A percentile compares a stretch with the other conserved stretches of the same genome.
Evolutionary conservation across 1,140 invertebrate genomes (phyloP).

Genomic region (Aphelenchoides fujianensis): DNA sequence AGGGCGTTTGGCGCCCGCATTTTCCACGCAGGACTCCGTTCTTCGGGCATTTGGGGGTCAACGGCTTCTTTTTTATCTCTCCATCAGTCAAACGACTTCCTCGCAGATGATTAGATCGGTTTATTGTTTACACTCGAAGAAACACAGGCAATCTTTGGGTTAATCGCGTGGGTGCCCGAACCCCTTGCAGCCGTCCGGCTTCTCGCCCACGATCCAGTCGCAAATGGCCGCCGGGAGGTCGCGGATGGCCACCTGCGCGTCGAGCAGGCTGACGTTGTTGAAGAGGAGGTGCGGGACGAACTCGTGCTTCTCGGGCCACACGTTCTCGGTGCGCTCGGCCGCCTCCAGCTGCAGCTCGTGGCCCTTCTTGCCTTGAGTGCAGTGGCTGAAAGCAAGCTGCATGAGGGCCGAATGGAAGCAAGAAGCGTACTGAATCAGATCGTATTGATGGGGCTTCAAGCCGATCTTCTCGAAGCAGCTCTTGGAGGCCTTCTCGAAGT

Average conservation of each 20-base stretch:
- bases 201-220: constrained; percentile 1
- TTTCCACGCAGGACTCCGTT: too few relatives aligned
- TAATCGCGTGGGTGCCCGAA: too few relatives aligned
- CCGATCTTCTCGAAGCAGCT: constrained; percentile 24
- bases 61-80: too few relatives aligned
- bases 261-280: constrained; percentile 21
- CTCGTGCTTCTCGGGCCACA: constrained; percentile 24
- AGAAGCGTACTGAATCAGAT: constrained; percentile 25
- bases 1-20: too few relatives aligned
- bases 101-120: too few relatives aligned
- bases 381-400: constrained; percentile 31
- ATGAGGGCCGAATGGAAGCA: too few relatives aligned
- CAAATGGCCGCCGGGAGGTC: constrained; percentile 11
- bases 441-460: constrained; percentile 13
- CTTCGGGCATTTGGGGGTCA: too few relatives aligned
- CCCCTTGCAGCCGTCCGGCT: constrained; percentile 2
- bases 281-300: constrained; percentile 23
- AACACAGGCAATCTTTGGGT: too few relatives aligned
- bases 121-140: too few relatives aligned
- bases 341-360: constrained; percentile 8
- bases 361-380: constrained; percentile 15
- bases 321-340: constrained; percentile 16
- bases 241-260: constrained; percentile 12
- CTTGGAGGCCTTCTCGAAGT: constrained; percentile 22
- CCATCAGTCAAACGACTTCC: too few relatives aligned